Conservation (phyloP, 2,113 vertebrate genomes). For the Chelonoidis abingdonii region DNA sequence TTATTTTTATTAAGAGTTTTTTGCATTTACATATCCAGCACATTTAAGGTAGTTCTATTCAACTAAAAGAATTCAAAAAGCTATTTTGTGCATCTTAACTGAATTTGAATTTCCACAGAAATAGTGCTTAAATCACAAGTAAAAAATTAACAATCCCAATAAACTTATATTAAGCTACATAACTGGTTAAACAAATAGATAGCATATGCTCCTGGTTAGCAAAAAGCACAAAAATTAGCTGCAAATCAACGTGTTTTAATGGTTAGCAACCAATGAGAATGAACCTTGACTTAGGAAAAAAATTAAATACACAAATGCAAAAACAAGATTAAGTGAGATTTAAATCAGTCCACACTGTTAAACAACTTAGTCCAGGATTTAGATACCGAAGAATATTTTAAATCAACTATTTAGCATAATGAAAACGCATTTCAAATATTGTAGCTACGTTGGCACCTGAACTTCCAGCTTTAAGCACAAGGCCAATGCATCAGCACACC, state of each 20-base stretch:
- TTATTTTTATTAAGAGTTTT: too few relatives aligned
- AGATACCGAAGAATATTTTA: not conserved
- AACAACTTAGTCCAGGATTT: not conserved
- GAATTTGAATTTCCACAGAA: not conserved
- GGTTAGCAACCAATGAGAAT: not conserved
- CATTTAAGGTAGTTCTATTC: not conserved
- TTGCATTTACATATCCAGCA: too few relatives aligned
- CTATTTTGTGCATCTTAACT: not conserved
- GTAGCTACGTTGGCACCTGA: not conserved
- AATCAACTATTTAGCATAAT: not conserved
- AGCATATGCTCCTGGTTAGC: not conserved
- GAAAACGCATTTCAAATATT: not conserved
- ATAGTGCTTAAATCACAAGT: too few relatives aligned
- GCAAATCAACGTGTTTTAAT: not conserved
- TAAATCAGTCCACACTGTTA: fast-evolving
- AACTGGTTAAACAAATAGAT: not conserved
- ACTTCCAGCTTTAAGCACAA: not conserved
- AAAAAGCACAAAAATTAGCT: not conserved
- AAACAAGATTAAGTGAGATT: not conserved
- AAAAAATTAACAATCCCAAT: not conserved
- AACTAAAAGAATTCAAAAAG: not conserved
- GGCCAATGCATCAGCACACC: not conserved
- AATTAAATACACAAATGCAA: not conserved
- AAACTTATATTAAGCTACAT: not conserved
- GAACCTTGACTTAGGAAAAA: not conserved